Evolutionary conservation across 2,797 vertebrate genomes (phyloP).

Genomic region (Catharus ustulatus): DNA sequence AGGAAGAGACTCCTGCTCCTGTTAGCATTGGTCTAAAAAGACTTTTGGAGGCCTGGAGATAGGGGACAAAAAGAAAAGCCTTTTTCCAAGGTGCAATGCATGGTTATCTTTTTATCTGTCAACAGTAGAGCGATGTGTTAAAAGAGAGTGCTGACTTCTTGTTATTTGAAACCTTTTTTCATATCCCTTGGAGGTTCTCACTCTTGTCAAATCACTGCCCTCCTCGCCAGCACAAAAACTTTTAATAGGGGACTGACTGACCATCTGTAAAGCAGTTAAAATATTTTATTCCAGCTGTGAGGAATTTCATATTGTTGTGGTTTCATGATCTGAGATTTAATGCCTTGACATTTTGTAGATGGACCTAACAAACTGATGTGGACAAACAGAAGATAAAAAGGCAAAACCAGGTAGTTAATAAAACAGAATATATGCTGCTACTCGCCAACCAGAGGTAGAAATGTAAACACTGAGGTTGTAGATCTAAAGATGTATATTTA

Average conservation of each 20-base stretch:
- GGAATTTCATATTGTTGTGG: neutral
- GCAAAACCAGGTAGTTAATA: neutral
- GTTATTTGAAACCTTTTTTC: neutral
- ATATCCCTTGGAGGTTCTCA: neutral
- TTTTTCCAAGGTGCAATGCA: neutral
- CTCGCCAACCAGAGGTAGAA: neutral
- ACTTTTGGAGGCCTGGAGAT: neutral
- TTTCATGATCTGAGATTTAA: neutral
- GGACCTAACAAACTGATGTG: neutral
- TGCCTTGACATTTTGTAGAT: neutral
- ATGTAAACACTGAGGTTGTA: neutral
- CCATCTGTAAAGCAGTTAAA: neutral
- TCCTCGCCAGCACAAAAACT: neutral
- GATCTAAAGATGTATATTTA: neutral
- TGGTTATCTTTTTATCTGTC: neutral
- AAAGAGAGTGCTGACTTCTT: neutral
- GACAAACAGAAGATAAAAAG: neutral
- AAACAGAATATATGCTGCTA: neutral
- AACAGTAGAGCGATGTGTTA: rapidly evolving
- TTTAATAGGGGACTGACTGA: neutral
- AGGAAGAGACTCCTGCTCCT: neutral
- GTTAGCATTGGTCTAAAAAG: neutral
- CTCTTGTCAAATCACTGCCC: neutral
- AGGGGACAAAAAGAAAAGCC: neutral
- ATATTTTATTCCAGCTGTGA: neutral